Evolutionary conservation across 2,888 invertebrate genomes (phyloP).

Genomic region (Pyralis farinalis): DNA sequence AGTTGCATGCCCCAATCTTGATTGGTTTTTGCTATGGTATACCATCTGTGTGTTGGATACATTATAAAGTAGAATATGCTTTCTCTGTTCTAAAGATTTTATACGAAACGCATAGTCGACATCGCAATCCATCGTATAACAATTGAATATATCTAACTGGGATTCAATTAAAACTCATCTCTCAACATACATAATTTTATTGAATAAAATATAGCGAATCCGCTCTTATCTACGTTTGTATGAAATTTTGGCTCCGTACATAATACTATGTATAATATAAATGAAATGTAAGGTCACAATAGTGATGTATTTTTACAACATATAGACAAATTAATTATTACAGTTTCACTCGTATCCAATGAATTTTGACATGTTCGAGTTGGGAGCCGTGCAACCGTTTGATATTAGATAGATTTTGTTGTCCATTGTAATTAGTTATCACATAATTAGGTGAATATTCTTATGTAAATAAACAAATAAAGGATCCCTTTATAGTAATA

Average conservation of each 20-base stretch:
- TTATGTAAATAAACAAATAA: constrained; percentile 78
- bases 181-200: no score
- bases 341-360: constrained; percentile 9
- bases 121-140: no score
- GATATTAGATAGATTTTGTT: constrained; percentile 73
- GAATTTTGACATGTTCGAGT: constrained; percentile 20
- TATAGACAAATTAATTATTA: constrained; percentile 4
- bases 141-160: no score
- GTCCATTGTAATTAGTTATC: constrained; percentile 73
- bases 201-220: no score
- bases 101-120: no score
- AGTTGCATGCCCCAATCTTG: no score
- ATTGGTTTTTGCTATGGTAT: no score
- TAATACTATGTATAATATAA: constrained; percentile 18
- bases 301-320: constrained; percentile 18
- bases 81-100: no score
- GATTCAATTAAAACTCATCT: no score
- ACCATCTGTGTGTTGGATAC: no score
- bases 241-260: constrained; percentile 16
- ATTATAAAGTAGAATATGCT: no score
- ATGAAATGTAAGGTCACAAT: constrained; percentile 20
- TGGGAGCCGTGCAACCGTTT: constrained; percentile 55
- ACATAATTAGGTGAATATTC: constrained; percentile 75
- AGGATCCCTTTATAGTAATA: constrained; percentile 63
- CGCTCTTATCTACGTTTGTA: neutral